phyloP scores from a whole-genome alignment of 2,888 invertebrate species.

The Zaprionus obscuricornis region DNA sequence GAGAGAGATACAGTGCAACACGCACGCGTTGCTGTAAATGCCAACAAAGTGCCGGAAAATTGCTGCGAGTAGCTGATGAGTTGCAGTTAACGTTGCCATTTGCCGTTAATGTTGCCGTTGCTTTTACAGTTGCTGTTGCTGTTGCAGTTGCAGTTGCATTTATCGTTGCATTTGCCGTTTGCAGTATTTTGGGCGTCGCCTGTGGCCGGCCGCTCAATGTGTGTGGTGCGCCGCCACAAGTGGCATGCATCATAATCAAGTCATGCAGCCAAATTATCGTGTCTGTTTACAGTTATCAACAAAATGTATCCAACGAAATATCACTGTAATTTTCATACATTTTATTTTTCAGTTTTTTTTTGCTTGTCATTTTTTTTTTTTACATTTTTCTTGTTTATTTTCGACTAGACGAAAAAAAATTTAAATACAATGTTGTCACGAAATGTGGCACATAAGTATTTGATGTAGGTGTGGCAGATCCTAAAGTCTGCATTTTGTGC shows the following conservation, averaged over 20 bases:
- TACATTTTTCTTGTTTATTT: too few species aligned
- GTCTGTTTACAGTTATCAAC: conserved; percentile 40
- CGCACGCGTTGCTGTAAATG: conserved; percentile 64
- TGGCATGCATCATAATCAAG: conserved; percentile 56
- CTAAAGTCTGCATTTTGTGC: too few species aligned
- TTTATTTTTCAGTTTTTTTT: conserved; percentile 14
- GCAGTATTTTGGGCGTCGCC: conserved; percentile 48
- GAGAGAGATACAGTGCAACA: conserved; percentile 51
- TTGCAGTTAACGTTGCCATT: too few species aligned
- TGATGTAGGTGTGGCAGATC: too few species aligned
- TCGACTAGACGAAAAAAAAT: conserved; percentile 6
- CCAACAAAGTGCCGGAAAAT: conserved; percentile 70
- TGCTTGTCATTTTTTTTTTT: conserved; percentile 19
- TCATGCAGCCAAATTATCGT: conserved; percentile 43
- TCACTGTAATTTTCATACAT: conserved; percentile 12
- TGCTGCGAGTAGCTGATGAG: conserved; percentile 50
- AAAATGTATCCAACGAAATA: conserved; percentile 48
- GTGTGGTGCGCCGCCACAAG: conserved; percentile 13
- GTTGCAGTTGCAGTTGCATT: conserved; percentile 5
- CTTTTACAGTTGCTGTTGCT: conserved; percentile 9
- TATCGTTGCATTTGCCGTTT: too few species aligned
- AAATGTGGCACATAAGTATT: too few species aligned
- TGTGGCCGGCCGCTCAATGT: conserved; percentile 22
- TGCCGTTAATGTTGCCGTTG: too few species aligned
- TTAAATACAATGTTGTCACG: too few species aligned